Evolutionary conservation across 2,113 vertebrate genomes (phyloP).

Genomic region (Nycticebus coucang): DNA sequence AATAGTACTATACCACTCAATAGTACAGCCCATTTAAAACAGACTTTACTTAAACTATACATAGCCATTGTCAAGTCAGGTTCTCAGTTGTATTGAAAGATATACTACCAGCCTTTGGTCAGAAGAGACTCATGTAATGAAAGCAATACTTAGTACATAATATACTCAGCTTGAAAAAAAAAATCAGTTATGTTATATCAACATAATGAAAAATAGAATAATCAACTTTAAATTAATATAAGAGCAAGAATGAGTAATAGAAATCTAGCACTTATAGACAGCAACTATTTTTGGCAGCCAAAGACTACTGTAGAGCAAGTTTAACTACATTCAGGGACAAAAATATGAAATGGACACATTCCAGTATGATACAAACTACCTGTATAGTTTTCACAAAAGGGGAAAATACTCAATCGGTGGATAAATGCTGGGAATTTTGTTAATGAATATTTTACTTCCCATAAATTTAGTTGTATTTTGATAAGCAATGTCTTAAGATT

Average conservation of each 20-base stretch:
- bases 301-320: background rate
- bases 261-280: slow-evolving; percentile 1
- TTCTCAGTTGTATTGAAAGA: background rate
- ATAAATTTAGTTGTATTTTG: slow-evolving; percentile 40
- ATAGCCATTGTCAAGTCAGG: background rate
- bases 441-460: background rate
- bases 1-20: background rate
- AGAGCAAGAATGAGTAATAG: background rate
- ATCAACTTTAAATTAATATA: slow-evolving; percentile 36
- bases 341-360: slow-evolving; percentile 12
- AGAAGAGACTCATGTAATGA: slow-evolving; percentile 20
- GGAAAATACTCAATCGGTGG: background rate
- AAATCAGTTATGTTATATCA: background rate
- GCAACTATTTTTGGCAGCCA: background rate
- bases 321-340: slow-evolving; percentile 14
- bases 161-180: slow-evolving; percentile 3
- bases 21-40: background rate
- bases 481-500: slow-evolving; percentile 42
- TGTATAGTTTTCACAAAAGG: background rate
- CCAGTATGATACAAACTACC: background rate
- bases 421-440: slow-evolving; percentile 17
- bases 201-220: background rate
- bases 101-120: background rate
- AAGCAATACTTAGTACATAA: background rate
- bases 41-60: background rate